Conservation (phyloP, 2,113 vertebrate genomes). For the Macaca fascicularis region DNA sequence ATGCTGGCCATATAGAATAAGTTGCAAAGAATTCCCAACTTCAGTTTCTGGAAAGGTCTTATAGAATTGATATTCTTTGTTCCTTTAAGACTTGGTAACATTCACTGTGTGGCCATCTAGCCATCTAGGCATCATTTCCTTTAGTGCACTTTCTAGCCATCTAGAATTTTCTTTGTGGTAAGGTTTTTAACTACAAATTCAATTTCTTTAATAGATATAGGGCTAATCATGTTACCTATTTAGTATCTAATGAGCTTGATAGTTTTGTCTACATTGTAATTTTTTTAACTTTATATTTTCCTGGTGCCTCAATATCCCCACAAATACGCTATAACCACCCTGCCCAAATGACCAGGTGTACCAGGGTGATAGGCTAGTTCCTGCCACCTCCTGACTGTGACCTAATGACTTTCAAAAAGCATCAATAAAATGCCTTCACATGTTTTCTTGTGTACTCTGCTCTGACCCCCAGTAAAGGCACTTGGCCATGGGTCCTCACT, state of each 20-base stretch:
- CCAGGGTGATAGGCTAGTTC: background rate
- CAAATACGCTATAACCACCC: background rate
- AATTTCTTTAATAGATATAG: background rate
- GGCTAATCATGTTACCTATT: background rate
- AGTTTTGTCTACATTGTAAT: background rate
- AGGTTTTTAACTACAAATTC: background rate
- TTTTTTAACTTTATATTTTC: background rate
- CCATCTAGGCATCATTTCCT: too few relatives aligned
- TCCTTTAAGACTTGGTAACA: slow-evolving; percentile 28
- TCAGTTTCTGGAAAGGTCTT: background rate
- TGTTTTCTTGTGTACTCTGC: background rate
- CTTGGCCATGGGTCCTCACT: background rate
- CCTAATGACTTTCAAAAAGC: background rate
- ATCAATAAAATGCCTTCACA: background rate
- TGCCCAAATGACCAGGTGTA: background rate
- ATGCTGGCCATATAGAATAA: background rate
- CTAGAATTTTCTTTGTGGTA: background rate
- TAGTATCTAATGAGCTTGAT: background rate
- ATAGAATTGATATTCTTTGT: background rate
- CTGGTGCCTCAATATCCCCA: background rate
- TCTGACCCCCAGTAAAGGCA: background rate
- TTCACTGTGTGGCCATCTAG: background rate
- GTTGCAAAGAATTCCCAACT: background rate
- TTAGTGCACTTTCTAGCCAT: too few relatives aligned
- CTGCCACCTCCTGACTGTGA: background rate